Base-by-base conservation (phyloP, 2,113 vertebrate species). In the Apodemus sylvaticus region DNA sequence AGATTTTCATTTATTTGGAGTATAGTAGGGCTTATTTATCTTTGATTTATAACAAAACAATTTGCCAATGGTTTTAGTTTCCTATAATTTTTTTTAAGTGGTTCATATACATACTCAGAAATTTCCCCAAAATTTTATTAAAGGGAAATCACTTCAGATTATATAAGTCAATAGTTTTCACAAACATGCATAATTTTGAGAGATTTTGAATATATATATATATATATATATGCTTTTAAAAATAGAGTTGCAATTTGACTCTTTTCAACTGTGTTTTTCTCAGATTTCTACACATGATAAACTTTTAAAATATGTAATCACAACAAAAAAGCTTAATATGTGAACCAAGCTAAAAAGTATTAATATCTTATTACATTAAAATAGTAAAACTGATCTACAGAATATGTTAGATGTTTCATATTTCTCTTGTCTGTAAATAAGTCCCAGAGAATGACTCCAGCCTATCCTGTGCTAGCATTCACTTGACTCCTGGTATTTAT, bases 351-450 rank as follows among this genome's bases (percentile, higher is more conserved):
- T 17, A 8, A 82, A 83, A 76, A 83, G 62, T 90, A 89, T 86
- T 88, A 76, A 36, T 45, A 36, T 51, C 8, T 66, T 68, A 36
- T 36, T 86, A 68, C 79, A 24, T 95, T 62, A 74, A 39, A 79
- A 48, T 19, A 89, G 64, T 83, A 45, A 14, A 91, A 81, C 83
- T 92, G 36, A 55, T 58, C 0, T 53, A 26, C 0, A 81, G 31
- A 5, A 11, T 83, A 7, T 86, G 20, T 36, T 76, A 55, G 19
- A 73, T 22, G 79, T 34, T 62, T 95, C 6, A 81, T 93, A n/a
- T 71, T 92, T 94, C 93, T 24, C 39, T 91, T 89, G 73, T 93
- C 20, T 81, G 36, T n/a, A 87, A 91, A 73, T 79, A 90, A 78
- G 8, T 68, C 66, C 5, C 31, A 68, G 66, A 68, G 66, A 68